phyloP scores from a whole-genome alignment of 2,113 vertebrate species.

The Pyxicephalus adspersus region DNA sequence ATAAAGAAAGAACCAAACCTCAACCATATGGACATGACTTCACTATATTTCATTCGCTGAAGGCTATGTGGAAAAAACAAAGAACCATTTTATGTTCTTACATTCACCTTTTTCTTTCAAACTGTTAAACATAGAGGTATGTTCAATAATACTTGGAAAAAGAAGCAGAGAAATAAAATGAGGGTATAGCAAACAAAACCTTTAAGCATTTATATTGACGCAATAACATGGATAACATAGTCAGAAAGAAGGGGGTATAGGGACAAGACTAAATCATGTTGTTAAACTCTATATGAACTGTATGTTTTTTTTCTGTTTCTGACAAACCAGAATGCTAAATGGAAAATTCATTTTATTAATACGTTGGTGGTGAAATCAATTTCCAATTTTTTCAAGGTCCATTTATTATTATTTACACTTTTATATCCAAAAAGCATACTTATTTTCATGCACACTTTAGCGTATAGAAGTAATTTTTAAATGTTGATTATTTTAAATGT shows the following conservation, averaged over 20 bases:
- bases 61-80: neutral
- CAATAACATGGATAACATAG: neutral
- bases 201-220: neutral
- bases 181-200: neutral
- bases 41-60: neutral
- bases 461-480: no score
- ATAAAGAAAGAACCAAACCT: neutral
- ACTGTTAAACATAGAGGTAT: neutral
- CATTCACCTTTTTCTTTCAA: neutral
- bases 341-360: no score
- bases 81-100: neutral
- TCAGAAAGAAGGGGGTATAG: neutral
- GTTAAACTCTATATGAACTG: neutral
- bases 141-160: neutral
- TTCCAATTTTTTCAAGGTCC: no score
- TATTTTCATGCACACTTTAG: no score
- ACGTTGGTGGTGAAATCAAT: no score
- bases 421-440: no score
- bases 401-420: no score
- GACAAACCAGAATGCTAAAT: no score
- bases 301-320: no score
- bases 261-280: neutral
- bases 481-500: no score
- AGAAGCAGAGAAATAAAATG: constrained; percentile 19
- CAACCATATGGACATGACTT: neutral